Percentiles rank a stretch among this genome's conserved stretches.
Conservation (phyloP, 2,797 vertebrate species). For the Eospalax fontanierii region DNA sequence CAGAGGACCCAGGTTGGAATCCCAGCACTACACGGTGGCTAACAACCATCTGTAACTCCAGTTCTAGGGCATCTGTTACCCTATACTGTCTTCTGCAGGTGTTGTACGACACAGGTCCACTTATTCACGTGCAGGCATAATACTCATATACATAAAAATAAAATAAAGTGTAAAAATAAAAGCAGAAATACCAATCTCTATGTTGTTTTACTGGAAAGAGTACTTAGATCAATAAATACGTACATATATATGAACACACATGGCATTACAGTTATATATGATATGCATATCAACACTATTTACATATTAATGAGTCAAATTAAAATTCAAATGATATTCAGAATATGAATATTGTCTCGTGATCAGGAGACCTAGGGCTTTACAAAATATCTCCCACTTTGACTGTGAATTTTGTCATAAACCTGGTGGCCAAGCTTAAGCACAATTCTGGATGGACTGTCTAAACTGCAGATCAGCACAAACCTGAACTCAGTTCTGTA, state of each 20-base stretch:
- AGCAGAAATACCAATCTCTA: neutral
- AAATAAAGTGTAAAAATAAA: neutral
- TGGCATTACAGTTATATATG: neutral
- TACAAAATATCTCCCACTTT: neutral
- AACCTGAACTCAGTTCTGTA: neutral
- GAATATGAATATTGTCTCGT: neutral
- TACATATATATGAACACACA: neutral
- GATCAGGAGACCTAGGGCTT: neutral
- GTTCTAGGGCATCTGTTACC: no score
- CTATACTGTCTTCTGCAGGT: no score
- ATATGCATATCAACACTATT: neutral
- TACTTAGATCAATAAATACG: neutral
- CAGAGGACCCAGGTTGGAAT: no score
- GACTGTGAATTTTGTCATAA: neutral
- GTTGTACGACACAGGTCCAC: no score
- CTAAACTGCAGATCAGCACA: neutral
- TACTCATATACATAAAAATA: no score
- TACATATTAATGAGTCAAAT: neutral
- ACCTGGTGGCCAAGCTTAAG: neutral
- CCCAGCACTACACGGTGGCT: no score
- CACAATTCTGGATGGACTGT: neutral
- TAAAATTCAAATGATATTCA: neutral
- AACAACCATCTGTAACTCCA: no score
- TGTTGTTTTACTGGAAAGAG: conserved; percentile 23
- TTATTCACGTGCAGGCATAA: no score